Evolutionary conservation across 2,113 vertebrate species (phyloP).

Genomic region (Myotis lucifugus): DNA sequence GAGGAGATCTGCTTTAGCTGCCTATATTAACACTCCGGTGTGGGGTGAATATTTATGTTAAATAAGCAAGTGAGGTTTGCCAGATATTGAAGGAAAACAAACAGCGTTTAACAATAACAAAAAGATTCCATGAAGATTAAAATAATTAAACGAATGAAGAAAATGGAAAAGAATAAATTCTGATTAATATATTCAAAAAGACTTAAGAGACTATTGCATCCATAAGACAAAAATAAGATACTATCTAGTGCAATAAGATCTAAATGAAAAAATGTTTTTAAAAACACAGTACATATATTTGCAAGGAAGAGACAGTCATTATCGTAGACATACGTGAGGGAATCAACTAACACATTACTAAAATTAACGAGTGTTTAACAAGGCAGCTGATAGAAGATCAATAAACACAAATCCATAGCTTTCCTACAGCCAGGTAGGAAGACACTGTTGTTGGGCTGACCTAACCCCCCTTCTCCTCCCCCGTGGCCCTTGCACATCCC

Average conservation of each 20-base stretch:
- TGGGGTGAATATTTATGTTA: slow-evolving; percentile 38
- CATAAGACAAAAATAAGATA: neutral
- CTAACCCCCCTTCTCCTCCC: neutral
- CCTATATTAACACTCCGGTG: too few species aligned
- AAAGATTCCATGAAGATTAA: neutral
- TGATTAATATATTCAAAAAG: slow-evolving; percentile 38
- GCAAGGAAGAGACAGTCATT: slow-evolving; percentile 5
- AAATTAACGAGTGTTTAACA: slow-evolving; percentile 3
- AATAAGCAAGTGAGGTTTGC: neutral
- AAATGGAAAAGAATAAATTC: slow-evolving; percentile 1
- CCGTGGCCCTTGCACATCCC: neutral
- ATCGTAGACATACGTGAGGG: neutral
- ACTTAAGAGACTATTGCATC: neutral
- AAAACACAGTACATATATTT: neutral
- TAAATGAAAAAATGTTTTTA: neutral
- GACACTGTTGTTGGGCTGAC: neutral
- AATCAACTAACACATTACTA: neutral
- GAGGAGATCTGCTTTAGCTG: neutral
- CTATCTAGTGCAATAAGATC: neutral
- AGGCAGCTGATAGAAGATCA: neutral
- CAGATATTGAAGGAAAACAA: slow-evolving; percentile 39
- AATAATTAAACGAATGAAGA: slow-evolving; percentile 12
- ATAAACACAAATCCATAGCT: neutral
- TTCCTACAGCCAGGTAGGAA: neutral
- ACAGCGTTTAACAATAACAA: slow-evolving; percentile 24